These are phyloP conservation scores for Mizuhopecten yessoensis DNA, from an alignment of 1,140 invertebrate genomes.

Conservation along the genomic window DNA sequence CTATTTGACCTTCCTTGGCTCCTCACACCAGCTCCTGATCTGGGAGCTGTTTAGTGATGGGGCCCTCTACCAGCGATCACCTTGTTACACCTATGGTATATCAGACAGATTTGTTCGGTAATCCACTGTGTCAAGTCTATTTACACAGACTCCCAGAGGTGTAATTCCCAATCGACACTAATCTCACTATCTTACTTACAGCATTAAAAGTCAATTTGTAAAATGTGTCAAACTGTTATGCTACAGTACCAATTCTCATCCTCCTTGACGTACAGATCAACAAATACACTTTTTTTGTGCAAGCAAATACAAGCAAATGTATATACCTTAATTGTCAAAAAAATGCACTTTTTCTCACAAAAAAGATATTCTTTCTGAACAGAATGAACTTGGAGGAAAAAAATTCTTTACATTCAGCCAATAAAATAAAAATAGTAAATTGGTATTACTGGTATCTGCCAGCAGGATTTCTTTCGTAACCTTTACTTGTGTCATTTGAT, in stretches of 20 bases:
- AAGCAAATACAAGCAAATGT: no score
- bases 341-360: no score
- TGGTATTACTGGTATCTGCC: slow-evolving; percentile 32
- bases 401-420: not conserved
- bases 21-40: not conserved
- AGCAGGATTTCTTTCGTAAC: not conserved
- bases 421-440: not conserved
- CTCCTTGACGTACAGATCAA: not conserved
- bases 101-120: not conserved
- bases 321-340: not conserved
- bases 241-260: not conserved
- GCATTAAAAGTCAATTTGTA: slow-evolving; percentile 39
- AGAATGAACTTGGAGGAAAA: not conserved
- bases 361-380: not conserved
- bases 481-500: slow-evolving; percentile 34
- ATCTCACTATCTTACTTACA: not conserved
- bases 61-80: not conserved
- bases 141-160: not conserved
- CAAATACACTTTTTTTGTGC: no score
- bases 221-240: not conserved
- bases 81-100: not conserved
- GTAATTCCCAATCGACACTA: not conserved
- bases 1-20: not conserved
- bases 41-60: not conserved
- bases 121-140: not conserved